Percentiles rank a stretch among this genome's conserved stretches.
These are phyloP conservation scores for Heliangelus exortis DNA, from an alignment of 2,797 vertebrate genomes.

Conservation along the genomic window DNA sequence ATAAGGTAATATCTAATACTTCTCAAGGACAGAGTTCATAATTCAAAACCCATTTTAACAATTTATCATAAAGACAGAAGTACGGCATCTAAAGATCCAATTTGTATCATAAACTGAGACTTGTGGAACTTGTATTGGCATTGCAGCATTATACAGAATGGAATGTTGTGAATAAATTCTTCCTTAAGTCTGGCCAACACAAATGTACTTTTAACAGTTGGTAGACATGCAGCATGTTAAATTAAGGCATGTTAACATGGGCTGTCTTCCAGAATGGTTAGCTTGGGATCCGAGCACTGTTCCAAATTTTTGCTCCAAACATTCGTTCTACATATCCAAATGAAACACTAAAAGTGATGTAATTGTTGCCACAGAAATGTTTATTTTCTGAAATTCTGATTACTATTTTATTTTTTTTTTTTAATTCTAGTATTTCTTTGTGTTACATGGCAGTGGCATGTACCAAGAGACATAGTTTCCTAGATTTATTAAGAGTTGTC, in stretches of 20 bases:
- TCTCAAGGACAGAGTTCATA: not conserved
- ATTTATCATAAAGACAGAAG: not conserved
- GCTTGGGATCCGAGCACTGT: not conserved
- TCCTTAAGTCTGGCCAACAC: constrained; percentile 35
- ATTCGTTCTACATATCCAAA: constrained; percentile 22
- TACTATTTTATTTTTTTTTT: not conserved
- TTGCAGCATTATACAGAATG: not conserved
- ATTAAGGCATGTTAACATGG: constrained; percentile 16
- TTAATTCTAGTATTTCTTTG: not conserved
- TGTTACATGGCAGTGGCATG: not conserved
- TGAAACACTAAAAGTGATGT: not conserved
- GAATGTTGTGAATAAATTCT: constrained; percentile 45
- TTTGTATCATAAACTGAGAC: not conserved
- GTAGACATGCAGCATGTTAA: constrained; percentile 8
- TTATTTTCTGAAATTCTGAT: not conserved
- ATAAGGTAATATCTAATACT: not conserved
- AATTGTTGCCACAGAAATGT: not conserved
- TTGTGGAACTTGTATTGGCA: not conserved
- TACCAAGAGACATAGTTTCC: not conserved
- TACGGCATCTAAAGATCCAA: not conserved
- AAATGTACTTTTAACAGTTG: constrained; percentile 41
- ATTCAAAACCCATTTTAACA: not conserved
- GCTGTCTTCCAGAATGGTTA: constrained; percentile 37
- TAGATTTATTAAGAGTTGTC: not conserved
- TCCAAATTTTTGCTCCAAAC: not conserved